These are phyloP conservation scores for Tribolium freemani DNA, from an alignment of 2,888 invertebrate genomes.

Conservation along the genomic window DNA sequence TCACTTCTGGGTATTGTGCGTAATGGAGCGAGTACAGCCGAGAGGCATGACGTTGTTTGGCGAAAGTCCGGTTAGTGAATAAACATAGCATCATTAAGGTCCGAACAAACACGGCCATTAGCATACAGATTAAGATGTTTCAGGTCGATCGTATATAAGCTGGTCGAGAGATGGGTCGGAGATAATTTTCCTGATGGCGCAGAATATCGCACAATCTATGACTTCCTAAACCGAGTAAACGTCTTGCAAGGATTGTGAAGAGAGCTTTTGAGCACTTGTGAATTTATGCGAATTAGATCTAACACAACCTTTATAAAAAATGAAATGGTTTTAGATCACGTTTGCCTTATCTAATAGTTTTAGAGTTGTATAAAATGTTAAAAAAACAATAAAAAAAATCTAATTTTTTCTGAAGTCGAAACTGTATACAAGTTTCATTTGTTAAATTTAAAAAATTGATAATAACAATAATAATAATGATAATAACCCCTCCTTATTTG, in stretches of 20 bases:
- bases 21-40: constrained; percentile 41
- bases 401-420: too few species aligned
- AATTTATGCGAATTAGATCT: not conserved
- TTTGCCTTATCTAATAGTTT: too few species aligned
- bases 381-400: too few species aligned
- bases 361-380: too few species aligned
- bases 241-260: not conserved
- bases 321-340: too few species aligned
- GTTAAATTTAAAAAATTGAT: too few species aligned
- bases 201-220: constrained; percentile 23
- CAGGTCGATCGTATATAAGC: constrained; percentile 35
- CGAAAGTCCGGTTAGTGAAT: constrained; percentile 48
- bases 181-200: constrained; percentile 14
- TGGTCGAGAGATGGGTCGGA: constrained; percentile 14
- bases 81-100: constrained; percentile 49
- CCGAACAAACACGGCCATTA: constrained; percentile 50
- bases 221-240: constrained; percentile 23
- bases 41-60: constrained; percentile 18
- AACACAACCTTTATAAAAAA: not conserved
- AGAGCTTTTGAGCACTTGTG: constrained; percentile 10
- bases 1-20: constrained; percentile 45
- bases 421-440: too few species aligned
- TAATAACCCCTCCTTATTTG: too few species aligned
- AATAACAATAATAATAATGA: too few species aligned
- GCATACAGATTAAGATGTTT: constrained; percentile 53